Conservation (phyloP, 64 coral and sea anemone species). For the Hydrozoanthus tunicans region DNA sequence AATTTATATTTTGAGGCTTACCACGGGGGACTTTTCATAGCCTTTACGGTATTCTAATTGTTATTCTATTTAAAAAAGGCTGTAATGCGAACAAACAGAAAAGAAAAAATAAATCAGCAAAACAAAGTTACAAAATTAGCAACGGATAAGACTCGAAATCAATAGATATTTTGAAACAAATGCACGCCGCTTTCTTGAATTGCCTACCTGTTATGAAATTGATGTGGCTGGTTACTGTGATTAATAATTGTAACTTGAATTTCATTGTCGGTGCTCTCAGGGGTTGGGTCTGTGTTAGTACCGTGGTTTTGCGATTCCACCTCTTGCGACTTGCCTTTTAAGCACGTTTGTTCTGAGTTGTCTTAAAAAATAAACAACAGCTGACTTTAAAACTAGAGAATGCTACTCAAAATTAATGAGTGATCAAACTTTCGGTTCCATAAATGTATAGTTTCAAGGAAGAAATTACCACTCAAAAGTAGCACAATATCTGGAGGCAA, state of each 20-base stretch:
- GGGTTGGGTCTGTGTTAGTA: slow-evolving; percentile 39
- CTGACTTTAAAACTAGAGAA: neutral
- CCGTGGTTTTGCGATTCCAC: neutral
- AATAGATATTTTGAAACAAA: neutral
- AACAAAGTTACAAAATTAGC: too few relatives aligned
- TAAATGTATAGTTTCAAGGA: too few relatives aligned
- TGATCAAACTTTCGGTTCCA: too few relatives aligned
- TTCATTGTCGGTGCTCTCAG: slow-evolving; percentile 41
- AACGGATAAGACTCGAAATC: too few relatives aligned
- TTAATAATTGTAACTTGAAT: slow-evolving; percentile 47
- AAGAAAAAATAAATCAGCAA: too few relatives aligned
- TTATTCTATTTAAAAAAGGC: too few relatives aligned
- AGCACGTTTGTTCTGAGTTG: neutral
- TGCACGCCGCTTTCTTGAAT: neutral
- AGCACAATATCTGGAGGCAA: too few relatives aligned
- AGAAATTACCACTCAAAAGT: too few relatives aligned
- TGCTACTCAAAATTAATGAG: neutral
- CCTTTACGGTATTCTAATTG: too few relatives aligned
- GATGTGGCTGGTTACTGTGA: neutral
- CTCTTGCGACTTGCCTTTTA: neutral
- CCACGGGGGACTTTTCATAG: too few relatives aligned
- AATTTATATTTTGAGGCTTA: too few relatives aligned
- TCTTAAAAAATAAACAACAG: neutral
- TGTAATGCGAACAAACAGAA: too few relatives aligned
- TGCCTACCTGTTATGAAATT: slow-evolving; percentile 2